Evolutionary conservation across 2,113 vertebrate genomes (phyloP), one percentile per base, ranked within the genome.

Genomic region (Tetraodon nigroviridis): DNA sequence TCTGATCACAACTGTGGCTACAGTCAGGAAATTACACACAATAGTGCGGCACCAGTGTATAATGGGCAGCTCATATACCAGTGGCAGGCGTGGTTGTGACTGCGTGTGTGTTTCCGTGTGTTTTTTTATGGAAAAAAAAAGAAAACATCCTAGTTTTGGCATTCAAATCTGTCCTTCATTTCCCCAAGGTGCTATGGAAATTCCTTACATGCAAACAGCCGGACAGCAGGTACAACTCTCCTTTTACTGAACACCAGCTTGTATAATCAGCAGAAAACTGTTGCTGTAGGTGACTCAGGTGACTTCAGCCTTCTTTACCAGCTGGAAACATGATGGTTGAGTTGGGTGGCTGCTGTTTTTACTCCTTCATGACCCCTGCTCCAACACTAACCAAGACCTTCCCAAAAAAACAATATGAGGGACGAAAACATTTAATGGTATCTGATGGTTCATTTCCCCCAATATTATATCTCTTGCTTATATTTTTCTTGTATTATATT

Each of bases 281-380:
- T 55, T 71, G 57, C 51, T 61, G 42, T 46, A 59, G 46, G 51
- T 62, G 57, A 71, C 56, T 68, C 48, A 61, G n/a, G 63, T 67
- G 51, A 16, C 55, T 56, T 24, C 69, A 64, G 16, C 72, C 61
- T 54, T 66, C 52, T 42, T 62, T 64, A 64, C 51, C 19, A 22
- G n/a, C 20, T 58, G 54, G 54, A 42, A 69, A 46, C 12, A 27
- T 27, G 24, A 27, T 24, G 2, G 24, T 24, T 24, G 24, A 24
- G 24, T 24, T 24, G 5, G 5, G 24, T 24, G 5, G 24, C 24
- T 24, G 5, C 32, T 37, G 32, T 37, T 37, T 32, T 37, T 37
- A 11, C 12, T 12, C 32, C 32, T 10, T 37, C 32, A 12, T 37
- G 11, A 37, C 7, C 32, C 12, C 32, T 37, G 32, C 32, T 37